These are phyloP conservation scores for Congeria kusceri DNA, from an alignment of 2,888 invertebrate species.

Conservation along the genomic window DNA sequence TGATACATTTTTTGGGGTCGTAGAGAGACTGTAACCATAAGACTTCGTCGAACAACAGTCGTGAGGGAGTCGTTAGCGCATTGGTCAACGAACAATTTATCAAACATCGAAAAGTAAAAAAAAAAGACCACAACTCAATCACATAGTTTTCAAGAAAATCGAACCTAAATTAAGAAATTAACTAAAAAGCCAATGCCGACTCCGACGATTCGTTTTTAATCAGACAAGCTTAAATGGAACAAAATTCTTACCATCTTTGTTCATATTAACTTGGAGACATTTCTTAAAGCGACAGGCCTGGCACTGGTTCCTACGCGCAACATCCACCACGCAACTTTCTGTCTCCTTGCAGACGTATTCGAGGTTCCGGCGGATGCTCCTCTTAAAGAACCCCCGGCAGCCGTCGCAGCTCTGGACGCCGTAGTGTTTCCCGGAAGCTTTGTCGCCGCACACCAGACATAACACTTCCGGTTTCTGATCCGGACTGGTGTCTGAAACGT, in stretches of 20 bases:
- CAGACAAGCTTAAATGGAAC: not conserved
- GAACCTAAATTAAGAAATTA: too few species aligned
- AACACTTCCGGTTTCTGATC: constrained; percentile 85
- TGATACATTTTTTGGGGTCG: too few species aligned
- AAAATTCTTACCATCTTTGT: constrained; percentile 92
- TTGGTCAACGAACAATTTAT: too few species aligned
- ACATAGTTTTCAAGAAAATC: too few species aligned
- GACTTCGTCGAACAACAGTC: too few species aligned
- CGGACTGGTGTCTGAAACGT: constrained; percentile 48
- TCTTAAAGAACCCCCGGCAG: constrained; percentile 95
- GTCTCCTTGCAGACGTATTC: constrained; percentile 97
- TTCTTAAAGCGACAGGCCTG: constrained; percentile 97
- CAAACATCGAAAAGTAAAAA: too few species aligned
- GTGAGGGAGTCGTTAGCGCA: too few species aligned
- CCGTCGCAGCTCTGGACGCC: constrained; percentile 87
- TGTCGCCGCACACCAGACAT: constrained; percentile 85
- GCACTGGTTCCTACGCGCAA: constrained; percentile 96
- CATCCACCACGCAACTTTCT: constrained; percentile 95
- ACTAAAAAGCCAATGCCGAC: too few species aligned
- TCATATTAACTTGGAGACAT: constrained; percentile 96
- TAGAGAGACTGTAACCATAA: too few species aligned
- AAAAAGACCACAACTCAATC: too few species aligned
- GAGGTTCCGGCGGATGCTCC: constrained; percentile 94
- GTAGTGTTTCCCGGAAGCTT: constrained; percentile 87
- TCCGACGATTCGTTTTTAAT: too few species aligned